Conservation (phyloP, 2,888 invertebrate genomes). For the Trichopoda pennipes region DNA sequence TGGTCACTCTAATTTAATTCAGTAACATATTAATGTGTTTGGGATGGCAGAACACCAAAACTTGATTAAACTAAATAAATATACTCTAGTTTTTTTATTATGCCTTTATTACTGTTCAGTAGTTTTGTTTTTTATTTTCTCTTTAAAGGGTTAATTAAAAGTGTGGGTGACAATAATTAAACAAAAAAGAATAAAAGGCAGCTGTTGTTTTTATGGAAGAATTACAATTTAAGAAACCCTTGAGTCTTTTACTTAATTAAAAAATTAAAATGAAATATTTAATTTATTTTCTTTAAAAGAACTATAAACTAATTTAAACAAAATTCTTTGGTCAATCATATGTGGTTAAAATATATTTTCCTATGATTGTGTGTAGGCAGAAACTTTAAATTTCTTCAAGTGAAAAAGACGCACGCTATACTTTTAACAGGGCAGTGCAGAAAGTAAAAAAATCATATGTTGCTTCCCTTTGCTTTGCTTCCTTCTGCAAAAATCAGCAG, state of each 20-base stretch:
- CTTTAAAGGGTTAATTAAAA: slow-evolving; percentile 52
- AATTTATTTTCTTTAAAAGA: slow-evolving; percentile 19
- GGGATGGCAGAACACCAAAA: not conserved
- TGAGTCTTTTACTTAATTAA: not conserved
- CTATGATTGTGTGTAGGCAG: too few species aligned
- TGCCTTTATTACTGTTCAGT: not conserved
- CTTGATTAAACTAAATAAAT: slow-evolving; percentile 17
- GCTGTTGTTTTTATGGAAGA: slow-evolving; percentile 7
- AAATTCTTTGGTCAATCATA: slow-evolving; percentile 7
- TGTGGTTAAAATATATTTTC: not conserved
- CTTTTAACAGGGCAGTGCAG: too few species aligned
- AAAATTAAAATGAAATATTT: slow-evolving; percentile 17
- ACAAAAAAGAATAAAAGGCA: not conserved
- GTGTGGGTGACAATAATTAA: slow-evolving; percentile 48
- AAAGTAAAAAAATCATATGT: too few species aligned
- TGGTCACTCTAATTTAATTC: slow-evolving; percentile 60
- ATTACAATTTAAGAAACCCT: not conserved
- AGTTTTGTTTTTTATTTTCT: slow-evolving; percentile 6
- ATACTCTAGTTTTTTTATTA: not conserved
- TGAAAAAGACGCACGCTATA: too few species aligned
- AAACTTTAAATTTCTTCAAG: too few species aligned
- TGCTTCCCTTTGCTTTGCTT: too few species aligned
- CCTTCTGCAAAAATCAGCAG: too few species aligned
- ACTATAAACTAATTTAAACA: slow-evolving; percentile 16
- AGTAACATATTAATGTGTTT: slow-evolving; percentile 43